A percentile compares a stretch with the other conserved stretches of the same genome.
These are phyloP conservation scores for Creontiades dilutus DNA, from an alignment of 2,888 invertebrate species.

Conservation along the genomic window DNA sequence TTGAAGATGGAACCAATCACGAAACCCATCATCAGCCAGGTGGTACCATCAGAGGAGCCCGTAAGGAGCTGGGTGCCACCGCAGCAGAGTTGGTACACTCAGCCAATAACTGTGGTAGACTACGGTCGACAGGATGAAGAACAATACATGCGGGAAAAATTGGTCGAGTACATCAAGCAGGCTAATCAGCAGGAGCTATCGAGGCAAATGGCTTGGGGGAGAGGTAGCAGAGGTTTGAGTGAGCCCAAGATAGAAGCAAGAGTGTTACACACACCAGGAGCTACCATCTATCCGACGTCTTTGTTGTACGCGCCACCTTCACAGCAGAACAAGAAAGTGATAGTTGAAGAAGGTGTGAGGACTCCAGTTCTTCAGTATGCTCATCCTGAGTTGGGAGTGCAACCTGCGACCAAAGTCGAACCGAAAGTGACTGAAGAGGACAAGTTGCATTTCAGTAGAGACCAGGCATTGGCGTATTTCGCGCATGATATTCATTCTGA, in stretches of 20 bases:
- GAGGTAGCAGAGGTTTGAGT: slow-evolving; percentile 67
- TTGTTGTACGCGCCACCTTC: slow-evolving; percentile 82
- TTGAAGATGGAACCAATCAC: slow-evolving; percentile 74
- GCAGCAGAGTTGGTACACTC: slow-evolving; percentile 63
- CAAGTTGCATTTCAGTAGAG: slow-evolving; percentile 75
- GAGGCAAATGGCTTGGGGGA: slow-evolving; percentile 55
- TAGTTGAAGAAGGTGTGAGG: slow-evolving; percentile 85
- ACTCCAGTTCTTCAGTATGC: slow-evolving; percentile 89
- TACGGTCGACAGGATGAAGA: slow-evolving; percentile 72
- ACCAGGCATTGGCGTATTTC: slow-evolving; percentile 79
- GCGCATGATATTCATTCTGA: slow-evolving; percentile 81
- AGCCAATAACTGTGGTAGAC: slow-evolving; percentile 69
- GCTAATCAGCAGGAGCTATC: slow-evolving; percentile 83
- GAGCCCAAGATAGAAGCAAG: slow-evolving; percentile 83
- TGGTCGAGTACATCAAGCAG: slow-evolving; percentile 83
- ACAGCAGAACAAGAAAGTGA: slow-evolving; percentile 79
- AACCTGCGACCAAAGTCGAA: slow-evolving; percentile 79
- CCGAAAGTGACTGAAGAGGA: slow-evolving; percentile 66
- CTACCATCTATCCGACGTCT: slow-evolving; percentile 83
- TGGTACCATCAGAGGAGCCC: slow-evolving; percentile 40
- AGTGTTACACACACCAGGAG: slow-evolving; percentile 85
- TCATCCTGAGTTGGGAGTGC: slow-evolving; percentile 88
- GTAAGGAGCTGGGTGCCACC: slow-evolving; percentile 61
- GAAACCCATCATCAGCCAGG: slow-evolving; percentile 48
- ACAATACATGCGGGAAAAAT: slow-evolving; percentile 75